Conservation (phyloP, 92 coral and sea anemone species). For the Heliopora coerulea region DNA sequence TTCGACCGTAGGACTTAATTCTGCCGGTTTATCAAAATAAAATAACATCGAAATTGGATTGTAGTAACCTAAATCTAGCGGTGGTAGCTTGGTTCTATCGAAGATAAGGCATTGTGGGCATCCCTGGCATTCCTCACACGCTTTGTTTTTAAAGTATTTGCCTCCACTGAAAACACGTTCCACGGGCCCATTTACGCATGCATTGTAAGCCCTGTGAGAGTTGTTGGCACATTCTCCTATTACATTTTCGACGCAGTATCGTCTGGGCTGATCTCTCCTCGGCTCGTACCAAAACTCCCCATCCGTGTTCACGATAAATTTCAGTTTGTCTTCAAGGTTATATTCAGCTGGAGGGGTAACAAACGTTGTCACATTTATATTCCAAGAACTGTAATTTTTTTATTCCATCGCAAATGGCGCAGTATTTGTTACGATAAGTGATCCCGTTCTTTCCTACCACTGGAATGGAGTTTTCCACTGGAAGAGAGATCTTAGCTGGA, state of each 20-base stretch:
- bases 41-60: constrained; percentile 6
- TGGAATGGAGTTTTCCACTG: constrained; percentile 6
- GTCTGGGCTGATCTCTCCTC: not conserved
- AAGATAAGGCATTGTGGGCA: no score
- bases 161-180: not conserved
- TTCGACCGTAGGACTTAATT: not conserved
- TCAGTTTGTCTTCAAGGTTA: not conserved
- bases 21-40: no score
- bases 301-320: not conserved
- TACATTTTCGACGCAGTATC: constrained; percentile 9
- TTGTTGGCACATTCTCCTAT: not conserved
- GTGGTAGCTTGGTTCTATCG: no score
- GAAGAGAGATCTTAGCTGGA: constrained; percentile 8
- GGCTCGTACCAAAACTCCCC: not conserved
- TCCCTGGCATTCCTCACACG: constrained; percentile 6
- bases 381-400: constrained; percentile 2
- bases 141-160: constrained; percentile 9
- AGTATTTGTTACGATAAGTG: constrained; percentile 12
- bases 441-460: not conserved
- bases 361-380: not conserved
- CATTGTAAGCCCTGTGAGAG: not conserved
- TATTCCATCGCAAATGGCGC: constrained; percentile 23
- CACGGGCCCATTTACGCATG: constrained; percentile 20
- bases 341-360: constrained; percentile 7
- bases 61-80: not conserved